Base-by-base conservation (phyloP, 2,113 vertebrate species). In the Cynopterus brachyotis region DNA sequence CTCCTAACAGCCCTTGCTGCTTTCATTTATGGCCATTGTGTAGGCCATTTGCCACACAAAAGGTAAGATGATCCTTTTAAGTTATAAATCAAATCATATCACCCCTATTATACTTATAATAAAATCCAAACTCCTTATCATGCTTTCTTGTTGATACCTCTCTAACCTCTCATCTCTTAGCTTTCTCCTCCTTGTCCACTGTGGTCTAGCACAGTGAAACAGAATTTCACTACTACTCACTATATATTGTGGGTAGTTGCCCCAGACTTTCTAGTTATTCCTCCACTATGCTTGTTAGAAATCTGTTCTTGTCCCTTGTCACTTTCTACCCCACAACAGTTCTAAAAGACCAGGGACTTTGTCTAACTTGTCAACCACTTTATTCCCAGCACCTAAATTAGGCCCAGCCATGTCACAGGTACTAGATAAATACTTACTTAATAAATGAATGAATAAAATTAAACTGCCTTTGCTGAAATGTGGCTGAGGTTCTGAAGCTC, bases 111-210 rank as follows among this genome's bases (percentile, higher is more conserved):
- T 32, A 72, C 26, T 93, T 64, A 30, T 37, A 93, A 62, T 55
- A 88, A 96, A 96, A 84, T 93, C 12, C 72, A 83, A 62, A 93
- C 11, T 84, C 16, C 2, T 81, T 67, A 22, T 59, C 42, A 47
- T 32, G 10, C 13, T 22, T 87, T 79, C 85, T 83, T 78, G 19
- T 30, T 92, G 9, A 55, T 28, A 69, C 13, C 37, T 53, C 64
- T 62, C 69, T 73, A 17, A 89, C 22, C 40, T 59, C 32, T 59
- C 32, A 82, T 60, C 35, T 89, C 72, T 81, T 72, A 47, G 9
- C 40, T 82, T 73, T 66, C 45, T 70, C 30, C 13, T 35, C 32
- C 9, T 79, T 35, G 22, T 73, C 79, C 66, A 60, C n/a, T 60
- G 24, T 30, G 37, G 13, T 82, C 59, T 28, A 45, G 35, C 16